Base-by-base conservation (phyloP, 2,888 invertebrate species). In the Drosophila nr. fundita region DNA sequence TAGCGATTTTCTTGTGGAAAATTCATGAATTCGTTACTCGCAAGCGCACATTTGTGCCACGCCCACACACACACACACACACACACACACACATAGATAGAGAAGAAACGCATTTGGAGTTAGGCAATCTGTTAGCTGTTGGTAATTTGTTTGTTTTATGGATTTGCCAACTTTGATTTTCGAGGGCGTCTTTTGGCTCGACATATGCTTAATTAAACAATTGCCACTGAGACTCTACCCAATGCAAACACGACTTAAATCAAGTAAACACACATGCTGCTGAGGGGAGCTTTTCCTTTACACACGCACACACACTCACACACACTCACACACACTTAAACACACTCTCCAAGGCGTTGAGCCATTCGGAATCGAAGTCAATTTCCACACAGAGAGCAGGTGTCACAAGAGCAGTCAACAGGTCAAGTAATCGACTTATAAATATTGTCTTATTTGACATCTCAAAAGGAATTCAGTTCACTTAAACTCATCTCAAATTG, bases 141-240 rank as follows among this genome's bases (percentile, higher is more conserved):
- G 68, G 89, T 88, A 85, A 85, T 85, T 88, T 85, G 85, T 85
- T 85, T 85, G 68, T 78, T 90, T 90, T 86, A 80, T 86, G 85
- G 85, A 86, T 90, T 90, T 85, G 63, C 42, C 70, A 76, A 71
- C 57, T 72, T 82, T 75, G 74, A 72, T 71, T 67, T 80, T 50
- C 63, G 83, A 65, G 83, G 81, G 80, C 66, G 76, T 80, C 63
- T 64, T 55, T 64, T 54, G 67, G 42, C 64, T 69, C 74, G 61
- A 68, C 74, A 75, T 82, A 82, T 79, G 80, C 80, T 68, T 80
- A 82, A 80, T 80, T 80, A 80, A 80, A 74, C 80, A 82, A 80
- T 74, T 78, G 71, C 77, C 78, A 68, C 48, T 40, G 64, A 64
- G 54, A 57, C 40, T 71, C 57, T 52, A 61, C 57, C 27, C 63